A percentile compares a stretch with the other conserved stretches of the same genome.
Evolutionary conservation across 2,113 vertebrate genomes (phyloP).

Genomic region (Podilymbus podiceps): DNA sequence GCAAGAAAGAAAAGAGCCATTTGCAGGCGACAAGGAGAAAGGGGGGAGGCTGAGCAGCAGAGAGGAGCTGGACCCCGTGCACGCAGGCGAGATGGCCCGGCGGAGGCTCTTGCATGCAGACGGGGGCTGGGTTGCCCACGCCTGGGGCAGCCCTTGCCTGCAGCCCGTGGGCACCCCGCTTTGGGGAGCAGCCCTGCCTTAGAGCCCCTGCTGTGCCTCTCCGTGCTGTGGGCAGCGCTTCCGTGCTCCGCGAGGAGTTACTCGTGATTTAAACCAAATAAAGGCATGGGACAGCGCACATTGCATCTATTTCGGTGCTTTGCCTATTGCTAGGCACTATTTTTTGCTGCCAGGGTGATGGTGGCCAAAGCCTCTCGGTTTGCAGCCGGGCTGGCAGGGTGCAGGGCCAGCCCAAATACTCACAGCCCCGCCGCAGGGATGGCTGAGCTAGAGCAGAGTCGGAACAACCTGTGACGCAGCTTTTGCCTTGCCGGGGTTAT

Average conservation of each 20-base stretch:
- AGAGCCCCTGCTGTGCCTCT: background rate
- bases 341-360: background rate
- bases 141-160: background rate
- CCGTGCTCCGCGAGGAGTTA: background rate
- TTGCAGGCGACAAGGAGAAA: background rate
- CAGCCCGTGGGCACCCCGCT: background rate
- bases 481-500: background rate
- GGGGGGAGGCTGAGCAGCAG: background rate
- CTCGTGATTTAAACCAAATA: fast-evolving
- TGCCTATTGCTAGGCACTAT: background rate
- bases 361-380: background rate
- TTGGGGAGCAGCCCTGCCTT: background rate
- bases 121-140: background rate
- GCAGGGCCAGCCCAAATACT: background rate
- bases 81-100: fast-evolving
- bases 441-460: background rate
- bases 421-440: background rate
- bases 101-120: background rate
- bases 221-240: fast-evolving
- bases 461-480: background rate
- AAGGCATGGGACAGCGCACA: fast-evolving
- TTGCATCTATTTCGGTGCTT: background rate
- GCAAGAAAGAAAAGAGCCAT: background rate
- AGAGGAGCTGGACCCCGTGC: fast-evolving
- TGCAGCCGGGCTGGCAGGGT: background rate